A percentile compares a stretch with the other conserved stretches of the same genome.
phyloP scores from a whole-genome alignment of 2,113 vertebrate genomes.

The Perca flavescens region DNA sequence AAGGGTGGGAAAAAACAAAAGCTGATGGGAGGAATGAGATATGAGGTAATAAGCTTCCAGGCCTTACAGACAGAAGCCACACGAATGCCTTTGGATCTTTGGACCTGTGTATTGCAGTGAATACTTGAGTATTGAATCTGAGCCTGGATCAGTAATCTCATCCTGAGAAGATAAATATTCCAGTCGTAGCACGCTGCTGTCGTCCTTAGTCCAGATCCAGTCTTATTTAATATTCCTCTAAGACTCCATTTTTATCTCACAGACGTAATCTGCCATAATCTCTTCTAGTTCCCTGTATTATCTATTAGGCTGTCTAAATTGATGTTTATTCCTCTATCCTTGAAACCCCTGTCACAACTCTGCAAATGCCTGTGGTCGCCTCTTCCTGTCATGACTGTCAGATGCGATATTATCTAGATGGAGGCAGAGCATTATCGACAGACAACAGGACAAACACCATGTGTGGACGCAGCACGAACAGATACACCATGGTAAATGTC shows the following conservation, averaged over 20 bases:
- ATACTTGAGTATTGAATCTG: conserved; percentile 3
- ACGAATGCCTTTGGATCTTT: conserved; percentile 7
- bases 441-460: conserved; percentile 34
- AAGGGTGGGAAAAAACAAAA: conserved; percentile 38
- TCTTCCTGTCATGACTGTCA: conserved; percentile 54
- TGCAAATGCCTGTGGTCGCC: conserved; percentile 45
- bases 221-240: conserved; percentile 58
- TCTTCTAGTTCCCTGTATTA: conserved; percentile 40
- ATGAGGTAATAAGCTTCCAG: conserved; percentile 50
- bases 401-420: conserved; percentile 44
- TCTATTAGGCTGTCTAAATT: conserved; percentile 47
- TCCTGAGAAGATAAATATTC: conserved; percentile 21
- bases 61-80: conserved; percentile 26
- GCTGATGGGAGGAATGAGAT: conserved; percentile 59
- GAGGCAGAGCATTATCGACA: conserved; percentile 52
- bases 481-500: conserved; percentile 71
- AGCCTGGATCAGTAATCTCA: conserved; percentile 35
- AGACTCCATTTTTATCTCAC: conserved; percentile 40
- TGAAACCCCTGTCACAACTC: conserved; percentile 39
- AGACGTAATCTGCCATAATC: conserved; percentile 58
- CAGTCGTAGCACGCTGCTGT: conserved; percentile 9
- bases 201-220: conserved; percentile 21
- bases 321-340: conserved; percentile 49
- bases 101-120: conserved; percentile 2
- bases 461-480: conserved; percentile 46